Base-by-base conservation (phyloP, 37 sponge, comb jelly and placozoan genomes). In the Tethya wilhelma region DNA sequence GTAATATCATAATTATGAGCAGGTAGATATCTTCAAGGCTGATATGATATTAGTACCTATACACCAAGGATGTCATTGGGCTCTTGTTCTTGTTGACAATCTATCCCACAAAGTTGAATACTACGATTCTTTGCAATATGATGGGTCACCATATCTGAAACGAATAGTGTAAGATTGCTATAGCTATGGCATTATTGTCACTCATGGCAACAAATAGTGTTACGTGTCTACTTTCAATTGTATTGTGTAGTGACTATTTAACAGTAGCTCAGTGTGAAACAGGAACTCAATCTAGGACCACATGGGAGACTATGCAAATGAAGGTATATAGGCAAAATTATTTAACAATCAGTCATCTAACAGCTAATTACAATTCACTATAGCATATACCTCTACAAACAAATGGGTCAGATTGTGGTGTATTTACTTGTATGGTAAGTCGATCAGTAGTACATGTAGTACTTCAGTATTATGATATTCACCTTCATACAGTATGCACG, bases 61-160 rank as follows among this genome's bases (percentile, higher is more conserved):
- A 44, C 97, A 97, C 49, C 84, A 94, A 28, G 94, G 94, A 29
- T 80, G 81, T 64, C 97, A 97, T 55, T 97, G 94, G 97, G 83
- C 91, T 75, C 59, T 91, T 29, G 97, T 92, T 37, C 49, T 62
- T 14, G 71, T 97, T 45, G 92, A 97, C 68, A 79, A 86, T 65
- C 55, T 67, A 17, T 70, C 44, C 38, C 77, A 86, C 25, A 22
- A 75, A 26, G 57, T 97, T 29, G 55, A 44, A 33, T 97, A 97
- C 64, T 97, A 86, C 59, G 97, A 97, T 71, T 94, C 94, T 40
- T 37, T 97, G 55, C 62, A 70, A 32, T 94, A 89, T 9, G 57
- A 62, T 62, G 94, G 87, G 32, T 60, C 73, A 0, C 58, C 56
- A 38, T 97, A 94, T 67, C 69, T 91, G 39, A 41, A 45, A 57